Base-by-base conservation (phyloP, 64 coral and sea anemone genomes). In the Stylophora pistillata region DNA sequence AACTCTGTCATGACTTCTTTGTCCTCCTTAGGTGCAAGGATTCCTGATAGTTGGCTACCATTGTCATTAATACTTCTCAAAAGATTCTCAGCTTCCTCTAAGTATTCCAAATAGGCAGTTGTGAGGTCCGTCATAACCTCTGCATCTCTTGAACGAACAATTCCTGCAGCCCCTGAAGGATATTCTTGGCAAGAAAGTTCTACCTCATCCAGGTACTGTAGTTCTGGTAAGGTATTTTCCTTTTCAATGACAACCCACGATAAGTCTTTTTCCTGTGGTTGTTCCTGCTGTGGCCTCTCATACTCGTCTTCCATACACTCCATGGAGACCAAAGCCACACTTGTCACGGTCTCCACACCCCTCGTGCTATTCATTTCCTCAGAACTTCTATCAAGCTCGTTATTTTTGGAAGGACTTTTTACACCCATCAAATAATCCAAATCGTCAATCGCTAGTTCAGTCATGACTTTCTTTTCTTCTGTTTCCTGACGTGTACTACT, bases 71-170 rank as follows among this genome's bases (percentile, higher is more conserved):
- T 70, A 31, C 41, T 68, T 47, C 53, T 84, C 80, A 84, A 70
- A 20, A 84, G 80, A 70, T 64, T 69, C 10, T 73, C 85, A 21
- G 85, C 85, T 72, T 87, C 70, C 29, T 76, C 85, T 23, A 87
- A 72, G 73, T 87, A 73, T 26, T 87, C 85, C 53, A 87, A 27
- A 7, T 87, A 70, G 32, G 70, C 47, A n/a, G 55, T 58, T 23
- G 85, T 87, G 5, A 87, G 80, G 23, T 87, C 85, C 47, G 85
- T 87, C 85, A 87, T 87, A 9, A 34, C 58, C 28, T 30, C 56
- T 33, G 73, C 85, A 34, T 87, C 16, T 9, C 30, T 28, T 15
- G 17, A 21, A 56, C 56, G 28, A 17, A 26, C 31, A 9, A 10
- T 16, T 75, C 58, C 71, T 27, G 11, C 28, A 52, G 70, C n/a